Percentiles rank a stretch among this genome's conserved stretches.
Conservation (phyloP, 2,888 invertebrate species). For the Xylocampa areola region DNA sequence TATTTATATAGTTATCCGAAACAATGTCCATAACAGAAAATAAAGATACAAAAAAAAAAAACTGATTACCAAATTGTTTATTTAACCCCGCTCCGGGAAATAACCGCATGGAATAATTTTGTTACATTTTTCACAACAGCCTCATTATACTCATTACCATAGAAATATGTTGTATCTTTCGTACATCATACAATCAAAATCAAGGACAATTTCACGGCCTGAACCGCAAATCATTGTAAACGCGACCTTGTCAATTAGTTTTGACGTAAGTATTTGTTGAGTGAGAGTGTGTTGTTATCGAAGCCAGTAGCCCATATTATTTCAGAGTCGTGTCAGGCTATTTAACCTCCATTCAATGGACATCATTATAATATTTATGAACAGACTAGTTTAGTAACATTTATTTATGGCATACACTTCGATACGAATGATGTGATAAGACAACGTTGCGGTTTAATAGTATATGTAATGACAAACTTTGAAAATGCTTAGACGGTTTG, state of each 20-base stretch:
- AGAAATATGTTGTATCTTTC: too few relatives aligned
- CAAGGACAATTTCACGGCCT: constrained; percentile 33
- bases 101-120: background rate
- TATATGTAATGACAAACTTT: too few relatives aligned
- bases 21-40: too few relatives aligned
- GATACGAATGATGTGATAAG: too few relatives aligned
- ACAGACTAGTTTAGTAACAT: constrained; percentile 14
- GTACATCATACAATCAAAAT: background rate
- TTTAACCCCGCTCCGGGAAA: constrained; percentile 1
- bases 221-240: constrained; percentile 21
- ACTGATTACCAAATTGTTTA: background rate
- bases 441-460: too few relatives aligned
- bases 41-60: too few relatives aligned
- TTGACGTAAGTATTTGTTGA: constrained; percentile 23
- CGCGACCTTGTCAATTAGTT: constrained; percentile 47
- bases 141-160: too few relatives aligned
- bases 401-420: too few relatives aligned
- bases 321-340: constrained; percentile 34
- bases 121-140: background rate
- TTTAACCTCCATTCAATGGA: constrained; percentile 41
- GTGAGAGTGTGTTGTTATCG: constrained; percentile 11
- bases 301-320: too few relatives aligned
- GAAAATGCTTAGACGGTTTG: too few relatives aligned
- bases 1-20: too few relatives aligned
- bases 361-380: constrained; percentile 15